Conservation (phyloP, 2,113 vertebrate species). For the Cygnus atratus region DNA sequence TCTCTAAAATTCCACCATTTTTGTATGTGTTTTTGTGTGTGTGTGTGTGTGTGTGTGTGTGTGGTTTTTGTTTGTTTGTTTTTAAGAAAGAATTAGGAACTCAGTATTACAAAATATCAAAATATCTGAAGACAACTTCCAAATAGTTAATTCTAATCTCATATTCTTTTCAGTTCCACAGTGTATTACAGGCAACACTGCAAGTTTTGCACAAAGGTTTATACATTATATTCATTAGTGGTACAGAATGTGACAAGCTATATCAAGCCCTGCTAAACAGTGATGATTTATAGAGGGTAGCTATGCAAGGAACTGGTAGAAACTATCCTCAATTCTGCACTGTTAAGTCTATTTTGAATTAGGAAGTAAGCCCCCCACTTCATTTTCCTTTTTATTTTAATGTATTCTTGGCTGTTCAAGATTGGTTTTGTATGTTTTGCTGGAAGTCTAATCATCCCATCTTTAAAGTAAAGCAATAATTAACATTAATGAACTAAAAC, state of each 20-base stretch:
- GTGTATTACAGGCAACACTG: neutral
- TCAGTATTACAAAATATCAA: neutral
- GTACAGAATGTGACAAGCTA: neutral
- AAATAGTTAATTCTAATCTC: neutral
- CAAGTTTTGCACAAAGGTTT: neutral
- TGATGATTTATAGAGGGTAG: neutral
- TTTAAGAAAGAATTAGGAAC: neutral
- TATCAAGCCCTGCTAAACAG: neutral
- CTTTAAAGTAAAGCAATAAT: constrained; percentile 2
- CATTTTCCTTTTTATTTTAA: neutral
- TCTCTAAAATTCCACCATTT: neutral
- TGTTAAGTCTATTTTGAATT: neutral
- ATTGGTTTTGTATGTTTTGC: neutral
- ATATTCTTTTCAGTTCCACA: neutral
- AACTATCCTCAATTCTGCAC: neutral
- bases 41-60: neutral
- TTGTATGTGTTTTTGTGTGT: neutral
- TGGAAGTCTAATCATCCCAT: neutral
- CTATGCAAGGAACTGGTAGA: neutral
- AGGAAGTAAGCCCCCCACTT: neutral
- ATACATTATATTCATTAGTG: neutral
- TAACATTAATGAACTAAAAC: neutral
- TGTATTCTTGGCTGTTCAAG: neutral
- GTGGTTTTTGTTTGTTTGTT: neutral
- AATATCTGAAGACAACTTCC: neutral